These are phyloP conservation scores for Blastobasis lacticolella DNA, from an alignment of 2,888 invertebrate genomes.

Conservation along the genomic window DNA sequence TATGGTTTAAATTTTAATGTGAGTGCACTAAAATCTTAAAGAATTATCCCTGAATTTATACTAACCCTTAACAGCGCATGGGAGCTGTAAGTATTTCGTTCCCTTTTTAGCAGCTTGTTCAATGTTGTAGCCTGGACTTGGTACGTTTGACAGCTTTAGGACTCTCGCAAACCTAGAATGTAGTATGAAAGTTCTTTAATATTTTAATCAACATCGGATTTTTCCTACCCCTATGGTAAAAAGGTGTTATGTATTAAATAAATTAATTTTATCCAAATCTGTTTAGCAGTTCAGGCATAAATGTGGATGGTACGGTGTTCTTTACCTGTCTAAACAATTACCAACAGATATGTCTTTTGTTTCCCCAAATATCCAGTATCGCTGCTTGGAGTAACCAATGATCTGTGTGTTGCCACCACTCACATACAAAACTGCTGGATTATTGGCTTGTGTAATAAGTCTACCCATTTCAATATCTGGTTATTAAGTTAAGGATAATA, in stretches of 20 bases:
- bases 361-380: conserved; percentile 98
- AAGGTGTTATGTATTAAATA: too few relatives aligned
- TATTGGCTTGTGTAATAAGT: conserved; percentile 92
- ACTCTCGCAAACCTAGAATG: conserved; percentile 86
- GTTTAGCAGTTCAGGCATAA: not conserved
- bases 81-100: conserved; percentile 85
- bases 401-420: conserved; percentile 99
- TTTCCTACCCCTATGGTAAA: too few relatives aligned
- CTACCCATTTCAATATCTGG: conserved; percentile 99
- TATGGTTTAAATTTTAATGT: too few relatives aligned
- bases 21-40: too few relatives aligned
- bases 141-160: conserved; percentile 96
- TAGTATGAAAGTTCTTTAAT: too few relatives aligned
- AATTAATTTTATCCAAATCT: too few relatives aligned
- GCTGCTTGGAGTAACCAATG: conserved; percentile 92
- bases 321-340: conserved; percentile 93
- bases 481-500: too few relatives aligned
- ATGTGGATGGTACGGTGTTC: not conserved
- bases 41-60: not conserved
- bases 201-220: too few relatives aligned
- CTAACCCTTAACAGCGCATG: conserved; percentile 94
- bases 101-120: conserved; percentile 97
- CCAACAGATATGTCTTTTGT: conserved; percentile 99
- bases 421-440: conserved; percentile 98
- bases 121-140: conserved; percentile 99